Conservation (phyloP, 1,140 invertebrate genomes). For the Copidosoma floridanum region DNA sequence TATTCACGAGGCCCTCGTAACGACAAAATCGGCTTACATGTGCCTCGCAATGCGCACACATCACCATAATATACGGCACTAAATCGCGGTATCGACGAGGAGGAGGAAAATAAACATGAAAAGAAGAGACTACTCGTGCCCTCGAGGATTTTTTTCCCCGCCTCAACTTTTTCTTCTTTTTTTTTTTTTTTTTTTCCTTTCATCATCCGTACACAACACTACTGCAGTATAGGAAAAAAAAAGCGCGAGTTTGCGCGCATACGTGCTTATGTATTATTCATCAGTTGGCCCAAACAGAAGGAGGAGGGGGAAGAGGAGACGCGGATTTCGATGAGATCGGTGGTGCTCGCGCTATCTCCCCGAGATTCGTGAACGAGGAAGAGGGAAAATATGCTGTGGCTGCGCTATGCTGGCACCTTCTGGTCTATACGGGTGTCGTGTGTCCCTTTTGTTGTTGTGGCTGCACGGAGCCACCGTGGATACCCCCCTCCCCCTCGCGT, state of each 20-base stretch:
- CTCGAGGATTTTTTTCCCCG: too few species aligned
- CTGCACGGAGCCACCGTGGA: too few species aligned
- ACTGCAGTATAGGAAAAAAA: constrained; percentile 8
- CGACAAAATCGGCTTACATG: too few species aligned
- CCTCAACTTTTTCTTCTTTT: constrained; percentile 11
- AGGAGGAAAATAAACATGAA: too few species aligned
- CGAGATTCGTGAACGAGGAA: constrained; percentile 10
- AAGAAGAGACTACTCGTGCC: too few species aligned
- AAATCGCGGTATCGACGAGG: constrained; percentile 9
- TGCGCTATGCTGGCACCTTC: constrained; percentile 4
- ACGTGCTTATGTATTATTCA: constrained; percentile 26
- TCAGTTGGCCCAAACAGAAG: not conserved
- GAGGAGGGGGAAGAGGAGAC: not conserved
- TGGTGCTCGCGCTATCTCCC: not conserved
- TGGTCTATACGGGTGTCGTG: not conserved
- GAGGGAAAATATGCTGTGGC: not conserved
- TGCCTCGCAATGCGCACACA: too few species aligned
- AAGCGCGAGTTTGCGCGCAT: constrained; percentile 10
- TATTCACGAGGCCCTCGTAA: too few species aligned
- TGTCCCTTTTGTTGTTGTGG: constrained; percentile 3
- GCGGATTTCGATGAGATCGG: constrained; percentile 26
- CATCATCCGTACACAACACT: too few species aligned
- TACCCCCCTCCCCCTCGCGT: too few species aligned
- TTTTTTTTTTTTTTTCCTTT: not conserved
- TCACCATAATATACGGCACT: too few species aligned